Base-by-base conservation (phyloP, 1,140 invertebrate genomes). In the Drosophila micromelanica region DNA sequence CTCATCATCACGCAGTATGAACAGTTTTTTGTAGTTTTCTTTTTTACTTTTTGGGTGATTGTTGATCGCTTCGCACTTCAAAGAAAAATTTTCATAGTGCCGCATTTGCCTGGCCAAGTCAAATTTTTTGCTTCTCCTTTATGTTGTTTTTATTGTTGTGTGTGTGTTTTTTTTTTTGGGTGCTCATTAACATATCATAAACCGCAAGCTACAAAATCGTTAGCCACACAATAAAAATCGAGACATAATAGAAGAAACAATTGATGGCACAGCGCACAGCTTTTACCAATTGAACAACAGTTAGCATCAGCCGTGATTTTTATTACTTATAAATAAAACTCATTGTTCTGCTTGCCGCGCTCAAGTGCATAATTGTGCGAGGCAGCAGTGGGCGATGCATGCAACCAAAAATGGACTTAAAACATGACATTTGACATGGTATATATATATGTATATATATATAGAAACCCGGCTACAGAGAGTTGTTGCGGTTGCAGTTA, bases 101-200 rank as follows among this genome's bases (percentile, higher is more conserved):
- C 70, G 70, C 70, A 56, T 54, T 15, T 35, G 15, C 43, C 1
- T 57, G 55, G 38, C 48, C 23, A 54, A 51, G 52, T 42, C 68
- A 48, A 51, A 57, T 67, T 42, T 60, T 27, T 45, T 55, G 61
- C 23, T 45, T 61, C 27, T 6, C 30, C 30, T 32, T 32, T 20
- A 38, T n/a, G 11, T 56, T 27, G n/a, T 56, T 17, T 57, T 12
- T 48, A 43, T 42, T 54, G 17, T 5, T 46, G 6, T 32, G 5
- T 49, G 30, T 57, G 1, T 2, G 17, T 9, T 54, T 49, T 37
- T n/a, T 56, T 35, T 38, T 54, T 30, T 5, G 40, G 54, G 75
- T 60, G 84, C 84, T 87, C 84, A 87, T 87, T 87, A 87, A 87
- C 84, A 87, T 87, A 84, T 87, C 84, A 89, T 87, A 87, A 87